Conservation (phyloP, 2,888 invertebrate genomes). For the Drosophila longiperda region DNA sequence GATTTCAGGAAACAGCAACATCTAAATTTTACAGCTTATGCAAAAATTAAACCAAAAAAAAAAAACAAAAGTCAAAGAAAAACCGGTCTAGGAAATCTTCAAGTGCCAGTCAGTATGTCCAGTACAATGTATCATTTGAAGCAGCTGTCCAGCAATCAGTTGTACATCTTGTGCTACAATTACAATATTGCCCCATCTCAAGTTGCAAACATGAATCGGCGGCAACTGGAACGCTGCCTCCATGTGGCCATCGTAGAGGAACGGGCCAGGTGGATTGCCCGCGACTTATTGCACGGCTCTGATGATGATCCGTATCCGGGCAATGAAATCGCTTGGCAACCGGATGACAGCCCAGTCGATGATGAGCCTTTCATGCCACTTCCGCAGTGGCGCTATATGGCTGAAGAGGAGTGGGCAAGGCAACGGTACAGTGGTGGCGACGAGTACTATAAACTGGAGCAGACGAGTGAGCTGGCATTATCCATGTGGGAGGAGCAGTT, state of each 20-base stretch:
- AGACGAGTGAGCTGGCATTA: background rate
- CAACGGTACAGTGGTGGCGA: slow-evolving; percentile 34
- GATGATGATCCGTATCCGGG: background rate
- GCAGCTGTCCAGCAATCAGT: slow-evolving; percentile 33
- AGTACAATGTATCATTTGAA: slow-evolving; percentile 26
- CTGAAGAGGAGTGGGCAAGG: background rate
- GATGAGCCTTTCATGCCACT: background rate
- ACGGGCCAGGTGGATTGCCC: slow-evolving; percentile 42
- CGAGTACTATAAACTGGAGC: slow-evolving; percentile 6
- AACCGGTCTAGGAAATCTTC: background rate
- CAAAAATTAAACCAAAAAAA: background rate
- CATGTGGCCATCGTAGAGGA: slow-evolving; percentile 59
- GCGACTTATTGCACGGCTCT: background rate
- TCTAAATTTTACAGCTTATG: slow-evolving; percentile 32
- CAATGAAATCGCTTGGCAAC: background rate
- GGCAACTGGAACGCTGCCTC: slow-evolving; percentile 43
- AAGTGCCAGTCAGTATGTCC: slow-evolving; percentile 18
- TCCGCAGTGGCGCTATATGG: slow-evolving; percentile 1
- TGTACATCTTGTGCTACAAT: slow-evolving; percentile 45
- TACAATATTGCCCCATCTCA: slow-evolving; percentile 21
- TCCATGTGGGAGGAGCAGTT: background rate
- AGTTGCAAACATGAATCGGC: slow-evolving; percentile 18
- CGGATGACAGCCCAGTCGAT: background rate
- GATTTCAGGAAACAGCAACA: background rate
- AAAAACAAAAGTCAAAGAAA: background rate